Evolutionary conservation across 2,113 vertebrate genomes (phyloP).

Genomic region (Trinectes maculatus): DNA sequence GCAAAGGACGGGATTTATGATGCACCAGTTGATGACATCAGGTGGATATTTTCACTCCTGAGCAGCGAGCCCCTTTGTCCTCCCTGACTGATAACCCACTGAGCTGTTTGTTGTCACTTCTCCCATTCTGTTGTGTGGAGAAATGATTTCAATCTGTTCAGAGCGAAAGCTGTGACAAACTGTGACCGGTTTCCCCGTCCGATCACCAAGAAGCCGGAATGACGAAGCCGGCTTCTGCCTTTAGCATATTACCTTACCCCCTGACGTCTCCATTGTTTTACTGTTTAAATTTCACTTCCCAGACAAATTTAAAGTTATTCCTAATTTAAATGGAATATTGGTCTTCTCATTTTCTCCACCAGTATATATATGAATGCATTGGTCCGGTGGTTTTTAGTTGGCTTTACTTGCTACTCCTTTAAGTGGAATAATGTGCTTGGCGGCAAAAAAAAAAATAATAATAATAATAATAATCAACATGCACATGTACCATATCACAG

Average conservation of each 20-base stretch:
- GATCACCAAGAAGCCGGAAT: constrained; percentile 48
- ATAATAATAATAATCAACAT: no score
- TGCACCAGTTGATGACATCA: constrained; percentile 70
- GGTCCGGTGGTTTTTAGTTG: not conserved
- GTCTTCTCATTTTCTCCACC: constrained; percentile 12
- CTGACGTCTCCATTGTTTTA: constrained; percentile 34
- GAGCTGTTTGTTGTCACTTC: constrained; percentile 56
- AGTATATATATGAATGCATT: not conserved
- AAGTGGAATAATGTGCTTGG: constrained; percentile 9
- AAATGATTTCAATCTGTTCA: constrained; percentile 64
- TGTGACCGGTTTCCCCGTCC: constrained; percentile 46
- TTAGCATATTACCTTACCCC: constrained; percentile 51
- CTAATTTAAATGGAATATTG: constrained; percentile 36
- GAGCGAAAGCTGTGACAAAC: constrained; percentile 59
- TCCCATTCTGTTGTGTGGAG: constrained; percentile 39
- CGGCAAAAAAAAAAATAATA: no score
- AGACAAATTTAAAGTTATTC: constrained; percentile 43
- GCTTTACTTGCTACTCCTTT: not conserved
- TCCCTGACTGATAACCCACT: constrained; percentile 50
- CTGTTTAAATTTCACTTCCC: constrained; percentile 26
- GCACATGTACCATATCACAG: constrained; percentile 8
- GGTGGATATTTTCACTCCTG: constrained; percentile 64
- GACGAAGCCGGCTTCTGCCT: constrained; percentile 39
- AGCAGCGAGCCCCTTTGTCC: constrained; percentile 57
- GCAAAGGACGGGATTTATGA: constrained; percentile 70